A percentile compares a stretch with the other conserved stretches of the same genome.
Evolutionary conservation across 2,113 vertebrate genomes (phyloP).

Genomic region (Sinocyclocheilus anophthalmus): DNA sequence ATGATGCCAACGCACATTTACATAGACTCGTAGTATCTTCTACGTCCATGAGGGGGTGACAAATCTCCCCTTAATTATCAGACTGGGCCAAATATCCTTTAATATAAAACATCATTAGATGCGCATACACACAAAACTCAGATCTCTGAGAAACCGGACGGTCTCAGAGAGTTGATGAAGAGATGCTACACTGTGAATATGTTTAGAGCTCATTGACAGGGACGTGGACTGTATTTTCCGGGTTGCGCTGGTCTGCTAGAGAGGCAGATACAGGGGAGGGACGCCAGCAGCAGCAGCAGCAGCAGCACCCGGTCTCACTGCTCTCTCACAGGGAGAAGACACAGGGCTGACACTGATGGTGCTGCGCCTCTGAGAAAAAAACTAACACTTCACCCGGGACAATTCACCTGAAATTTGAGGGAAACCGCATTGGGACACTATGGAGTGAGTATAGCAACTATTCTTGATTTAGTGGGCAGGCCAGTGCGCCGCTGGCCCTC

Average conservation of each 20-base stretch:
- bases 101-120: not conserved
- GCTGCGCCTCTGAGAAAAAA: conserved; percentile 46
- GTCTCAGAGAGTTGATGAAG: not conserved
- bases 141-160: not conserved
- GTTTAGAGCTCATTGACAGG: not conserved
- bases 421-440: conserved; percentile 39
- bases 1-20: not conserved
- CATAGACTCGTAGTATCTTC: not conserved
- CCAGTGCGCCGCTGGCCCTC: not conserved
- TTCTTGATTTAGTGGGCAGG: conserved; percentile 4
- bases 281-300: conserved; percentile 36
- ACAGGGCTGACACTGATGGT: conserved; percentile 43
- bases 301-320: conserved; percentile 30
- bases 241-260: conserved; percentile 28
- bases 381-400: conserved; percentile 6
- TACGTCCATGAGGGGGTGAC: not conserved
- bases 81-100: not conserved
- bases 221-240: not conserved
- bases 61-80: not conserved
- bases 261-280: conserved; percentile 54
- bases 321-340: conserved; percentile 47
- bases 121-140: not conserved
- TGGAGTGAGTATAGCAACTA: conserved; percentile 55
- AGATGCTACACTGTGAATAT: not conserved
- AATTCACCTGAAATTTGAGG: conserved; percentile 2